phyloP scores from a whole-genome alignment of 2,113 vertebrate species.

The Cryptomyrus ogoouensis region DNA sequence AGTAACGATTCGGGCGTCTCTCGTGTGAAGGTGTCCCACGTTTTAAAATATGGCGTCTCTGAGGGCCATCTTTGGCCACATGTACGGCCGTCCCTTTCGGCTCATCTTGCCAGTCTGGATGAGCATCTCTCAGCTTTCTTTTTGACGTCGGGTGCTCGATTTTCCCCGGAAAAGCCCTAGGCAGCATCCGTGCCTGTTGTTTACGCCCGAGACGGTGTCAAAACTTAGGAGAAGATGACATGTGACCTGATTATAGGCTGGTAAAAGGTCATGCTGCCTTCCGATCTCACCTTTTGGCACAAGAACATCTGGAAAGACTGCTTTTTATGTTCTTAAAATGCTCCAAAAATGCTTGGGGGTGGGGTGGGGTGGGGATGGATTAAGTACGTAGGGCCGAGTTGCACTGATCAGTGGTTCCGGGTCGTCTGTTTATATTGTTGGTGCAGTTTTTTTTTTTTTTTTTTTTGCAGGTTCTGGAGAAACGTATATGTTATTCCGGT shows the following conservation, averaged over 20 bases:
- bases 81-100: not conserved
- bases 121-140: not conserved
- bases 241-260: not conserved
- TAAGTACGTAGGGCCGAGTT: not conserved
- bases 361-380: not conserved
- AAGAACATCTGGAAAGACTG: constrained; percentile 1
- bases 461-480: not conserved
- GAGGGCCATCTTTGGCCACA: not conserved
- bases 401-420: not conserved
- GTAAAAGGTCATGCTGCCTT: not conserved
- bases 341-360: not conserved
- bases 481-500: not conserved
- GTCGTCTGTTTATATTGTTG: not conserved
- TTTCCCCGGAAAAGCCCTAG: not conserved
- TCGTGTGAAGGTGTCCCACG: not conserved
- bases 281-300: not conserved
- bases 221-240: not conserved
- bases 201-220: not conserved
- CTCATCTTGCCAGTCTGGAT: not conserved
- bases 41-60: not conserved
- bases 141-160: not conserved
- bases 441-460: not conserved
- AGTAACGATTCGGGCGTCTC: not conserved
- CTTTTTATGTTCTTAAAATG: not conserved
- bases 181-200: not conserved